Evolutionary conservation across 2,113 vertebrate genomes (phyloP).

Genomic region (Microcebus ravelobensis): DNA sequence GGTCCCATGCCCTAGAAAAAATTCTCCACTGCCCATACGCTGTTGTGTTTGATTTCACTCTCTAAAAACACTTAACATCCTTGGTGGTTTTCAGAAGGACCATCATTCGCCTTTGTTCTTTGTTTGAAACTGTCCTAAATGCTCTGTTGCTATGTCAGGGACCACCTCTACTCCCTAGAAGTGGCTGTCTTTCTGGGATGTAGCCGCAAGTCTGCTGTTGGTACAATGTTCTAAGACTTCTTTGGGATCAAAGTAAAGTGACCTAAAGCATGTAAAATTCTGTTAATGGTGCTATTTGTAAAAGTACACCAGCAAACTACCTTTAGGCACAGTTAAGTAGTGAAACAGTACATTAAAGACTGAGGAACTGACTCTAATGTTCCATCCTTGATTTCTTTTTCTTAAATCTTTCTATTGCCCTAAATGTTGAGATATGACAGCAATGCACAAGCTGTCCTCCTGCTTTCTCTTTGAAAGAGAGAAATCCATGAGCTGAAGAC

Average conservation of each 20-base stretch:
- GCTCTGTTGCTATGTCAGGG: conserved; percentile 6
- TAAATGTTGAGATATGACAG: conserved; percentile 49
- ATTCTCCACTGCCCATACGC: neutral
- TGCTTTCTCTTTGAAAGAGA: conserved; percentile 44
- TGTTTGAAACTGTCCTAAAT: conserved; percentile 56
- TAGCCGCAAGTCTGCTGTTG: conserved; percentile 56
- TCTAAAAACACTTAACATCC: conserved; percentile 30
- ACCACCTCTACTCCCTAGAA: conserved; percentile 59
- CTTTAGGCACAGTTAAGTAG: conserved; percentile 61
- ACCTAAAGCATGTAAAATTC: conserved; percentile 72
- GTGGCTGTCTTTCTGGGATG: conserved; percentile 41
- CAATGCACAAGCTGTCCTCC: neutral
- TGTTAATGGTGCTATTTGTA: conserved; percentile 64
- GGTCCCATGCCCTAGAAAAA: conserved; percentile 12
- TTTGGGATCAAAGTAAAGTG: conserved; percentile 64
- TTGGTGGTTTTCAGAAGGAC: conserved; percentile 46
- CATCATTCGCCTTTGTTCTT: conserved; percentile 50
- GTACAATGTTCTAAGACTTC: conserved; percentile 65
- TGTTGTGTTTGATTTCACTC: conserved; percentile 33
- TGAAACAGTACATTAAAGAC: conserved; percentile 61
- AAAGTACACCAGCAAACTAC: conserved; percentile 23
- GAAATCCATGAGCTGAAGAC: conserved; percentile 8
- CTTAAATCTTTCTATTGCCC: conserved; percentile 49
- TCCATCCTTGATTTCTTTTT: conserved; percentile 69
- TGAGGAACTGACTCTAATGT: conserved; percentile 36